Percentiles rank a stretch among this genome's conserved stretches.
These are phyloP conservation scores for Pandion haliaetus DNA, from an alignment of 2,113 vertebrate species.

Conservation along the genomic window DNA sequence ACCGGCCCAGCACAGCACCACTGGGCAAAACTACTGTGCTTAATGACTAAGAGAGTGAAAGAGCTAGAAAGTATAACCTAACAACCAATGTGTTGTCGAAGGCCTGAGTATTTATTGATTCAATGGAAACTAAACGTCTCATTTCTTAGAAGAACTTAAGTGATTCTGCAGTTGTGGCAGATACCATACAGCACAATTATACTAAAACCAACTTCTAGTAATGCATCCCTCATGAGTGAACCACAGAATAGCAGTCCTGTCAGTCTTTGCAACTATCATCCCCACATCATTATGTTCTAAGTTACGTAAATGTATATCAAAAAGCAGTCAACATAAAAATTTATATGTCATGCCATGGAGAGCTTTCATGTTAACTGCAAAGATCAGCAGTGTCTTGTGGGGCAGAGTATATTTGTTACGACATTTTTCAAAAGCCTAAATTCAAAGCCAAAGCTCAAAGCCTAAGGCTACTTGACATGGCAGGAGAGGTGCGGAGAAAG, in stretches of 20 bases:
- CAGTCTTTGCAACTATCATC: neutral
- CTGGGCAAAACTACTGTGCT: neutral
- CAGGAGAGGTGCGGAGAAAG: neutral
- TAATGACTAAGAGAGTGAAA: neutral
- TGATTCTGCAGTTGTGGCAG: neutral
- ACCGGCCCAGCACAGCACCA: neutral
- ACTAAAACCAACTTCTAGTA: neutral
- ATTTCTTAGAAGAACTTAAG: neutral
- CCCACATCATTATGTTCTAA: neutral
- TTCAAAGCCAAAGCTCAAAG: neutral
- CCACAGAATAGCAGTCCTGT: neutral
- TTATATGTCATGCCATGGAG: neutral
- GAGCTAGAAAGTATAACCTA: neutral
- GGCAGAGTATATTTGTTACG: neutral
- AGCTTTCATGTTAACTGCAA: neutral
- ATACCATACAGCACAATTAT: neutral
- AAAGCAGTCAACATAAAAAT: conserved; percentile 3
- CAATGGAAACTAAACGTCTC: neutral
- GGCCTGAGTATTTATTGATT: neutral
- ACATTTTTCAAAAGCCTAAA: neutral
- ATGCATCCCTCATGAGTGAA: neutral
- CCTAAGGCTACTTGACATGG: neutral
- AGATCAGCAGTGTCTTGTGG: neutral
- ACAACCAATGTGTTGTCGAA: neutral
- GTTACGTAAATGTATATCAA: neutral